A percentile compares a stretch with the other conserved stretches of the same genome.
phyloP scores from a whole-genome alignment of 2,113 vertebrate genomes.

The Oryzias celebensis region DNA sequence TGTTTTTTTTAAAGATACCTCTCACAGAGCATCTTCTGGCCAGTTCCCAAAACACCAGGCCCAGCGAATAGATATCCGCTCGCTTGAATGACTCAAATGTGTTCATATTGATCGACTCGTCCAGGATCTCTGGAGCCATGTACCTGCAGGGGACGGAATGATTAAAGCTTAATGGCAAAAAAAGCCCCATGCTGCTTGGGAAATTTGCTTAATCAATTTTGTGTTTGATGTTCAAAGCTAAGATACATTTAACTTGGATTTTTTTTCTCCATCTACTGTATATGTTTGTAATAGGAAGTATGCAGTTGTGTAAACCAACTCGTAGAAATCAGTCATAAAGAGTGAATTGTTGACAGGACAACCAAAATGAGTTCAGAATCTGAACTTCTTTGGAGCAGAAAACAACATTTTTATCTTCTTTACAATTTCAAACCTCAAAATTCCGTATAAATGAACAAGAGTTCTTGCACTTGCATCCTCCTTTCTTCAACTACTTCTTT shows the following conservation, averaged over 20 bases:
- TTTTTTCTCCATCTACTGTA: background rate
- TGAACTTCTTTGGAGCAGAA: too few relatives aligned
- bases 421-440: too few relatives aligned
- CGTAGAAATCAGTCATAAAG: too few relatives aligned
- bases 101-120: conserved; percentile 87
- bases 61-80: conserved; percentile 92
- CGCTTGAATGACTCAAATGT: conserved; percentile 96
- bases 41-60: conserved; percentile 96
- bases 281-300: too few relatives aligned
- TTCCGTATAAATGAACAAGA: too few relatives aligned
- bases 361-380: too few relatives aligned
- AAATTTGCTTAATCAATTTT: conserved; percentile 9
- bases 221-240: background rate
- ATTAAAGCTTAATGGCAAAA: conserved; percentile 55
- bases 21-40: conserved; percentile 88
- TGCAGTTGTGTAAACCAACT: too few relatives aligned
- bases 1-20: conserved; percentile 75
- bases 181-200: conserved; percentile 4
- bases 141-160: conserved; percentile 84
- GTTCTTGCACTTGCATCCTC: too few relatives aligned
- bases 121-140: conserved; percentile 97
- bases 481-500: too few relatives aligned
- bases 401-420: too few relatives aligned
- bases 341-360: too few relatives aligned
- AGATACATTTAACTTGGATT: background rate